phyloP scores from a whole-genome alignment of 2,113 vertebrate species.

The Lepisosteus osseus region DNA sequence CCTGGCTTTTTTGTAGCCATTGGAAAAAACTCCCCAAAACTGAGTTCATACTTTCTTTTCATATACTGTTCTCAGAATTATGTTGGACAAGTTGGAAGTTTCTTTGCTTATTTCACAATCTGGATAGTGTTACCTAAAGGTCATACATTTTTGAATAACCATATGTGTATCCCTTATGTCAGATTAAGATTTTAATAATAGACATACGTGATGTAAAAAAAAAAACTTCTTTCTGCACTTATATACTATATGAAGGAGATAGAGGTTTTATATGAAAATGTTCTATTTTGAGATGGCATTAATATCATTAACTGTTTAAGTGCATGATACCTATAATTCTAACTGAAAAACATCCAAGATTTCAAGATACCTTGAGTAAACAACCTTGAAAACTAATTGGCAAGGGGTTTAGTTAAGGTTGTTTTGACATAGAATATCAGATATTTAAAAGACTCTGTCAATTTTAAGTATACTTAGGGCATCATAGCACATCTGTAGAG shows the following conservation, averaged over 20 bases:
- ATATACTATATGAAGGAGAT: not conserved
- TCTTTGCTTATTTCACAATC: constrained; percentile 51
- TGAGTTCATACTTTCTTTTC: constrained; percentile 20
- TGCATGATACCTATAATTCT: constrained; percentile 33
- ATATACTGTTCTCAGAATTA: constrained; percentile 30
- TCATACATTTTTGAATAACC: constrained; percentile 60
- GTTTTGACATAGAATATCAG: not conserved
- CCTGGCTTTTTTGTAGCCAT: constrained; percentile 19
- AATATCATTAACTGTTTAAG: constrained; percentile 39
- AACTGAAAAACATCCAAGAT: constrained; percentile 38
- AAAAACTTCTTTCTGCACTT: not conserved
- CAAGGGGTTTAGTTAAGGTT: constrained; percentile 13
- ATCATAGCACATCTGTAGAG: constrained; percentile 17
- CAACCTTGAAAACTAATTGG: constrained; percentile 32
- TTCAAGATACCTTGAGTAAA: constrained; percentile 25
- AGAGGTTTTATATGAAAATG: constrained; percentile 31
- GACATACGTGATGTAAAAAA: constrained; percentile 20
- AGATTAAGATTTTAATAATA: constrained; percentile 41
- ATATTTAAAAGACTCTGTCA: too few relatives aligned
- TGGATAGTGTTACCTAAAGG: constrained; percentile 46
- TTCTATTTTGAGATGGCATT: constrained; percentile 38
- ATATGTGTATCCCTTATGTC: constrained; percentile 51
- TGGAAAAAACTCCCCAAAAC: constrained; percentile 9
- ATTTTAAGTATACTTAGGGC: too few relatives aligned
- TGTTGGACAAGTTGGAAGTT: constrained; percentile 33